phyloP scores from a whole-genome alignment of 2,797 vertebrate genomes.

The Micromesistius poutassou region DNA sequence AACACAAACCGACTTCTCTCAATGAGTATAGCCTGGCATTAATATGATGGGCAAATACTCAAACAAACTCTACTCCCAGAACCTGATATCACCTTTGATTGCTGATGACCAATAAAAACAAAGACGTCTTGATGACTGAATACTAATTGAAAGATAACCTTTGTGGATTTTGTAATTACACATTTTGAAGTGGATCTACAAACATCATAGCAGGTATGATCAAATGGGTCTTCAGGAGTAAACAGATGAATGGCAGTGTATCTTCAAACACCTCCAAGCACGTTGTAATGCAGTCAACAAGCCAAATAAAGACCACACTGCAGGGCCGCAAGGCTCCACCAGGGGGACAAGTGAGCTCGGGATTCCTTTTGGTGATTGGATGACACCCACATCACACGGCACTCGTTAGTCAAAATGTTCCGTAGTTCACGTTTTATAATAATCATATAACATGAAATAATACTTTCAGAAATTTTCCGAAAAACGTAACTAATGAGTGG shows the following conservation, averaged over 20 bases:
- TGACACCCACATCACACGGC: background rate
- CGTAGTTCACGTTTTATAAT: background rate
- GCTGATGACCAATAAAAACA: background rate
- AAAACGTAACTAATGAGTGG: background rate
- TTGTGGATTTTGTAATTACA: background rate
- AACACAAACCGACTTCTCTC: conserved; percentile 12
- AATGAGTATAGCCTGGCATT: conserved; percentile 3
- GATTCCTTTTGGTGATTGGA: background rate
- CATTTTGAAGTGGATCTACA: background rate
- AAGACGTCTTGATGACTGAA: background rate
- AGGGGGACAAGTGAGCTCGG: background rate
- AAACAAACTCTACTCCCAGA: background rate
- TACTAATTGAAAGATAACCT: background rate
- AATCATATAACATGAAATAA: background rate
- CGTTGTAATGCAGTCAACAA: background rate
- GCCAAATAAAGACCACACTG: background rate
- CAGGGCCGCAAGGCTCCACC: background rate
- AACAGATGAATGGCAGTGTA: background rate
- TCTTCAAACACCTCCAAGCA: background rate
- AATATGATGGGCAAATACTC: conserved; percentile 6
- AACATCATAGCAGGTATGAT: background rate
- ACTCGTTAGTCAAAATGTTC: background rate
- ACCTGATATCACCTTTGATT: background rate
- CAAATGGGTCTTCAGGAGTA: background rate
- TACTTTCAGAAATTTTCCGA: background rate